Percentiles rank a stretch among this genome's conserved stretches.
These are phyloP conservation scores for Bergia sp. DNA, from an alignment of 92 coral and sea anemone genomes.

Conservation along the genomic window DNA sequence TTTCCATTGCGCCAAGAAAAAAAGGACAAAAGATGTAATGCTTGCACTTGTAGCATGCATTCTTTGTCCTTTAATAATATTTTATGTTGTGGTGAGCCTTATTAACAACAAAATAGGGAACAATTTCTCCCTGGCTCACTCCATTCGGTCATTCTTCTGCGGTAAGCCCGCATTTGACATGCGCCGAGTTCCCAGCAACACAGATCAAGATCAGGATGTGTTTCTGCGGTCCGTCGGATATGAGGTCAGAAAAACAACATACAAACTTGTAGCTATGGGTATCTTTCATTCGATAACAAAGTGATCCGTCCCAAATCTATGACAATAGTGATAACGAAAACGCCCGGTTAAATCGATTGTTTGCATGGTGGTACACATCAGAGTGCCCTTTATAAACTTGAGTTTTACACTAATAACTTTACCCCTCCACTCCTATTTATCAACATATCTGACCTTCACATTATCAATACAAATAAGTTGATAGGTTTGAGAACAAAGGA, in stretches of 20 bases:
- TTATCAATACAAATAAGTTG: too few species aligned
- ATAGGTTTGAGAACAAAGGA: too few species aligned
- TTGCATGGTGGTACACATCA: too few species aligned
- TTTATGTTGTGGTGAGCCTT: conserved; percentile 20
- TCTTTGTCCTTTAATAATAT: conserved; percentile 14
- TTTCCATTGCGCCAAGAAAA: background rate
- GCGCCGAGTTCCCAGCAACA: conserved; percentile 56
- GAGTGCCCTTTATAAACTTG: too few species aligned
- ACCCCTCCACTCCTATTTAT: too few species aligned
- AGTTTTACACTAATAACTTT: too few species aligned
- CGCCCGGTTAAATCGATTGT: too few species aligned
- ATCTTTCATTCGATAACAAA: background rate
- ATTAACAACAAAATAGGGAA: conserved; percentile 45
- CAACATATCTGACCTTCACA: too few species aligned
- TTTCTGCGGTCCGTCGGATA: conserved; percentile 39
- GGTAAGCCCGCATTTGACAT: conserved; percentile 42
- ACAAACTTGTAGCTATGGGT: background rate
- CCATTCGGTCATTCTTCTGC: conserved; percentile 39
- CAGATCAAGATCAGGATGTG: conserved; percentile 22
- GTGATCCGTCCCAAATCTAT: too few species aligned
- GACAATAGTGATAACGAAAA: too few species aligned
- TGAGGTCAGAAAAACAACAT: conserved; percentile 15
- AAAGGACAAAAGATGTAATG: conserved; percentile 33
- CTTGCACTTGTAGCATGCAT: conserved; percentile 30
- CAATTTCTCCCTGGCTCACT: conserved; percentile 34